A percentile compares a stretch with the other conserved stretches of the same genome.
Conservation (phyloP, 2,888 invertebrate genomes). For the Himalopsyche japonica region DNA sequence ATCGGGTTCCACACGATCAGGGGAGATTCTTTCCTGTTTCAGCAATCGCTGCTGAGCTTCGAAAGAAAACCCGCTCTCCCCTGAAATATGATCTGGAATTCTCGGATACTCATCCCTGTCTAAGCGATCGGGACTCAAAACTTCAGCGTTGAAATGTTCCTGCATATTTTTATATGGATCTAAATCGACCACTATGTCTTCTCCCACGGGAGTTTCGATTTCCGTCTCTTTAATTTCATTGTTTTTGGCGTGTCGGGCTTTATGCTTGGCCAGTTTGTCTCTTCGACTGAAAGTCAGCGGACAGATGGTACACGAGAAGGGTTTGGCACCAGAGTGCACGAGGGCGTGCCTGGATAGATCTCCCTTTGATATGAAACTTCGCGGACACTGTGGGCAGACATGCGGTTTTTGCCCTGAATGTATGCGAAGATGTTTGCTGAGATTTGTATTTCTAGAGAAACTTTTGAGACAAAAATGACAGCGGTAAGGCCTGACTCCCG, state of each 20-base stretch:
- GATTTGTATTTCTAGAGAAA: constrained; percentile 76
- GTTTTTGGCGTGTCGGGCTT: constrained; percentile 61
- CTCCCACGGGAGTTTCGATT: constrained; percentile 39
- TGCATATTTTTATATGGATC: constrained; percentile 61
- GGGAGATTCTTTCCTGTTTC: constrained; percentile 44
- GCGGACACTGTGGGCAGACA: constrained; percentile 72
- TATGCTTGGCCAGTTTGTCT: constrained; percentile 71
- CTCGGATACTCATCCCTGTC: constrained; percentile 51
- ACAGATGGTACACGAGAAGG: constrained; percentile 68
- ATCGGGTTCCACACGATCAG: background rate
- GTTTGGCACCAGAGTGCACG: constrained; percentile 68
- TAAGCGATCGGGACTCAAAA: constrained; percentile 39
- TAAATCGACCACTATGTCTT: constrained; percentile 64
- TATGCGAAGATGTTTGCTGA: constrained; percentile 74
- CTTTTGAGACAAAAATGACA: constrained; percentile 74
- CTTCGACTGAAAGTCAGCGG: constrained; percentile 68
- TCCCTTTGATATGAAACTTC: constrained; percentile 71
- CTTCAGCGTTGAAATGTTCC: constrained; percentile 32
- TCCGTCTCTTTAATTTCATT: constrained; percentile 48
- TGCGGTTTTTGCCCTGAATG: constrained; percentile 73
- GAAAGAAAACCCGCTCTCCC: constrained; percentile 55
- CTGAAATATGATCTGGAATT: constrained; percentile 59
- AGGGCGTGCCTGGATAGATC: constrained; percentile 70
- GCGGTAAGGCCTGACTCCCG: constrained; percentile 74
- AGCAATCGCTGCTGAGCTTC: constrained; percentile 43